phyloP scores from a whole-genome alignment of 2,797 vertebrate species.

The Acestrorhynchus altus region DNA sequence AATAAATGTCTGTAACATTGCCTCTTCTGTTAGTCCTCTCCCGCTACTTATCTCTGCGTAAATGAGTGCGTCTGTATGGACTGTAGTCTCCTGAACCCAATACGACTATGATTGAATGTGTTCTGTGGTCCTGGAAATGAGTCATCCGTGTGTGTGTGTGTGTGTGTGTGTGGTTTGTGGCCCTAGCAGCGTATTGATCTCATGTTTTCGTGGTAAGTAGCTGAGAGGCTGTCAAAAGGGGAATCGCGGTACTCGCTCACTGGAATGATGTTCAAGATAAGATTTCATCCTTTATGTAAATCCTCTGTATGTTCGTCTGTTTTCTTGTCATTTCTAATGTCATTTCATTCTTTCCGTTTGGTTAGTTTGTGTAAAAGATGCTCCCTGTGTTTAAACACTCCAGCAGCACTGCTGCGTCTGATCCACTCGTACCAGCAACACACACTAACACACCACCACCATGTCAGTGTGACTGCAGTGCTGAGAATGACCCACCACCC shows the following conservation, averaged over 20 bases:
- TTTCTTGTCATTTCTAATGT: neutral
- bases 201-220: slow-evolving; percentile 26
- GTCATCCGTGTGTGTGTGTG: neutral
- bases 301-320: neutral
- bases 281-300: neutral
- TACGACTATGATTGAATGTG: neutral
- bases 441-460: too few relatives aligned
- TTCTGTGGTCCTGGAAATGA: neutral
- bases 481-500: too few relatives aligned
- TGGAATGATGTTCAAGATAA: too few relatives aligned
- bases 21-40: neutral
- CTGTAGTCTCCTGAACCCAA: neutral
- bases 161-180: slow-evolving; percentile 30
- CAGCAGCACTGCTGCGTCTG: too few relatives aligned
- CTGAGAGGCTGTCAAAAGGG: slow-evolving; percentile 15
- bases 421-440: too few relatives aligned
- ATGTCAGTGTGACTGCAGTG: too few relatives aligned
- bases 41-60: too few relatives aligned
- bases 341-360: too few relatives aligned
- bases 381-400: neutral
- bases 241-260: neutral
- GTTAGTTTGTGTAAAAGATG: neutral
- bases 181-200: slow-evolving; percentile 14
- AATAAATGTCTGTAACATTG: neutral
- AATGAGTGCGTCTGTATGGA: neutral